phyloP scores from a whole-genome alignment of 2,797 vertebrate genomes.

The Linurgus olivaceus region DNA sequence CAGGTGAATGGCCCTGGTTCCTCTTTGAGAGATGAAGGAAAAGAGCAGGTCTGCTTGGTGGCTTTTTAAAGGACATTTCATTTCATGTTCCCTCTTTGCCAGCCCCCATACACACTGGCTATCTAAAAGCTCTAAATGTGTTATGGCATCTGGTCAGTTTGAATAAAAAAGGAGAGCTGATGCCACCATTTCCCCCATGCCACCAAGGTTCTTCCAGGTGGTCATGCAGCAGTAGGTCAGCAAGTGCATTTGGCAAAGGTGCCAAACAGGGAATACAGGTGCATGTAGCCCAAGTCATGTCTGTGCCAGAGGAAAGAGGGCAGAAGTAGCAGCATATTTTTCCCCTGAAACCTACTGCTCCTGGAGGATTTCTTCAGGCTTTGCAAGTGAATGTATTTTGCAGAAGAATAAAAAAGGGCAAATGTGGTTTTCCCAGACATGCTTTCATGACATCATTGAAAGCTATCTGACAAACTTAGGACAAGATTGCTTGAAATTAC shows the following conservation, averaged over 20 bases:
- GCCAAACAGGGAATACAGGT: not conserved
- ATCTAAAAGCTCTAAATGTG: rapidly evolving
- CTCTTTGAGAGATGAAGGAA: not conserved
- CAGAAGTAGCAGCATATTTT: not conserved
- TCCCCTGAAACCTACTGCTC: not conserved
- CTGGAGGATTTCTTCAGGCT: rapidly evolving
- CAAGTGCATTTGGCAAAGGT: not conserved
- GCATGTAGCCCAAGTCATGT: not conserved
- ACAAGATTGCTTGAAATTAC: not conserved
- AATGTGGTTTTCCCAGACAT: not conserved
- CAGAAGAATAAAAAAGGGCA: not conserved
- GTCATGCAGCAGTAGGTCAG: not conserved
- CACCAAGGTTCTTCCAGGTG: not conserved
- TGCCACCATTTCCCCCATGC: not conserved
- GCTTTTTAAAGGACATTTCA: not conserved
- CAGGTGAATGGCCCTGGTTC: not conserved
- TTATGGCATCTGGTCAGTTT: not conserved
- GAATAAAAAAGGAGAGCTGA: not conserved
- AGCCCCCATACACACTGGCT: rapidly evolving
- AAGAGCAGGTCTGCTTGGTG: not conserved
- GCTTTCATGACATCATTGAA: not conserved
- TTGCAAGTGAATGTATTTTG: rapidly evolving
- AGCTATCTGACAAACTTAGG: not conserved
- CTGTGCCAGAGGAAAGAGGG: not conserved
- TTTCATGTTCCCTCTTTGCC: not conserved